Base-by-base conservation (phyloP, 2,797 vertebrate genomes). In the Sandelia bainsii region DNA sequence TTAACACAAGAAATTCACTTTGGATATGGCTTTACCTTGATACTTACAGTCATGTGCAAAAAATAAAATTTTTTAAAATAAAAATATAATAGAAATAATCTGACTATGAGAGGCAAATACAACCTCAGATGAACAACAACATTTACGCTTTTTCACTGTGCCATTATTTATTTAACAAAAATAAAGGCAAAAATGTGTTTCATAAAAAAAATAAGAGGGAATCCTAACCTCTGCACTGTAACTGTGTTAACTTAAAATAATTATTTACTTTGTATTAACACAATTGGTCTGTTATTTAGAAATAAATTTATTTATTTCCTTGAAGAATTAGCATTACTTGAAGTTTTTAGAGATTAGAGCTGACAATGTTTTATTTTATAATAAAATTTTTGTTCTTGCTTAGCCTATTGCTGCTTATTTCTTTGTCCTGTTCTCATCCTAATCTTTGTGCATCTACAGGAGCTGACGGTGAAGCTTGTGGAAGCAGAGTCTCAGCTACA, bases 401-500 rank as follows among this genome's bases (percentile, higher is more conserved):
- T 25, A 27, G 6, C 5, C 8, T 46, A 11, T 16, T 42, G 5
- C 2, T 19, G 0, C n/a, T 48, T 22, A 13, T 9, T n/a, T 20
- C 9, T 29, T 45, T 29, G 2, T 72, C 22, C 2, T 32, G 76
- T 48, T 58, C 39, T 75, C 32, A 32, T 48, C 11, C 16, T 2
- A 44, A 23, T 39, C 42, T 14, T 14, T 58, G 17, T 64, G 7
- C 61, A 19, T 45, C 40, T 16, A 1, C 63, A 99, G 98, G 96
- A 96, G 74, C 85, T 99, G 64, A 92, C 82, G 2, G 85, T 89
- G 11, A 93, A 93, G 62, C 95, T 98, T 65, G 81, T 83, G 57
- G 93, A 95, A 40, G 82, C 95, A 42, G 95, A 97, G 86, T 78
- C 72, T 76, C 93, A 96, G 74, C 71, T 96, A 78, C 93, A 91